phyloP scores from a whole-genome alignment of 2,888 invertebrate genomes.

The Heteromurus nitidus region DNA sequence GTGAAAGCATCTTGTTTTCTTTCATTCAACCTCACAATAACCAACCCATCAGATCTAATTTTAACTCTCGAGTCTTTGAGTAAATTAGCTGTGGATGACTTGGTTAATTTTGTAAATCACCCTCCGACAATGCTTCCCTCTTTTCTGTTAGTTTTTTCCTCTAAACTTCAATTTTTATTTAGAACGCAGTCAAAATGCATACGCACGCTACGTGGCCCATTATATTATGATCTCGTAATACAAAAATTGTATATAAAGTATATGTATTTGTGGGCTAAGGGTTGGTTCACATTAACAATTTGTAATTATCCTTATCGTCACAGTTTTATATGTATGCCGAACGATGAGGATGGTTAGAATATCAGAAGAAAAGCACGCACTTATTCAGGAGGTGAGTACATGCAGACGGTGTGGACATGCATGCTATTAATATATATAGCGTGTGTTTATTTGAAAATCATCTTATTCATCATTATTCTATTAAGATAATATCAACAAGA shows the following conservation, averaged over 20 bases:
- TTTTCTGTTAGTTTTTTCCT: slow-evolving; percentile 46
- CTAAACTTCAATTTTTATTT: too few relatives aligned
- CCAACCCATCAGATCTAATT: slow-evolving; percentile 29
- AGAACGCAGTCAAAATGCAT: too few relatives aligned
- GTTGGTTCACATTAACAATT: slow-evolving; percentile 30
- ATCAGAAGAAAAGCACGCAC: too few relatives aligned
- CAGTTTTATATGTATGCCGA: slow-evolving; percentile 13
- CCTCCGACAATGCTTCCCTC: slow-evolving; percentile 30
- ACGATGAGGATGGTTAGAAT: not conserved
- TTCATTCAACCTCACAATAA: slow-evolving; percentile 9
- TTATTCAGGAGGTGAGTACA: too few relatives aligned
- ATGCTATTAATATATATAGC: not conserved
- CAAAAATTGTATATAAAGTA: too few relatives aligned
- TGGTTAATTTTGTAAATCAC: slow-evolving; percentile 65
- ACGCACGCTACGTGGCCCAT: too few relatives aligned
- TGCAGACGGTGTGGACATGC: not conserved
- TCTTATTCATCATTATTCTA: slow-evolving; percentile 7
- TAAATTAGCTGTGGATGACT: slow-evolving; percentile 68
- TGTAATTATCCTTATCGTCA: slow-evolving; percentile 54
- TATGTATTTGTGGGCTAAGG: too few relatives aligned
- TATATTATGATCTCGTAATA: too few relatives aligned
- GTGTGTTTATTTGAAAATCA: not conserved
- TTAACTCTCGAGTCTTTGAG: slow-evolving; percentile 33
- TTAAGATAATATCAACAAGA: slow-evolving; percentile 8
- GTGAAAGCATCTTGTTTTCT: slow-evolving; percentile 11